Percentiles rank a stretch among this genome's conserved stretches.
phyloP scores from a whole-genome alignment of 2,797 vertebrate genomes.

The Liasis olivaceus region DNA sequence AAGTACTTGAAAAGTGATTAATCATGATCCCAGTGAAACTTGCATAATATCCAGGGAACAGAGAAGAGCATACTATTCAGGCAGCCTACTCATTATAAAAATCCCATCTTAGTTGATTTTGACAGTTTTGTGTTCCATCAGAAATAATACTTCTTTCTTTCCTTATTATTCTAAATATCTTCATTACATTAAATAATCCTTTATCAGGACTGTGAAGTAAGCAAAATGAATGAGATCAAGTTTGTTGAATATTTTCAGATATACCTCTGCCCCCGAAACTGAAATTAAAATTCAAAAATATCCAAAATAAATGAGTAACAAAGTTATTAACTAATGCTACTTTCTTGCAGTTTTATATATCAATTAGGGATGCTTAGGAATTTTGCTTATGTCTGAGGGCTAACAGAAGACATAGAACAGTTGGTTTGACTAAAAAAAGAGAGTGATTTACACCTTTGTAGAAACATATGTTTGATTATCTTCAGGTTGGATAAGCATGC shows the following conservation, averaged over 20 bases:
- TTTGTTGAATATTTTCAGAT: neutral
- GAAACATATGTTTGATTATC: neutral
- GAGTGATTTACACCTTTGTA: conserved; percentile 3
- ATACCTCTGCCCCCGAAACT: neutral
- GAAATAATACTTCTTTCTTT: neutral
- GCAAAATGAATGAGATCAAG: neutral
- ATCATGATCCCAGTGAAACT: neutral
- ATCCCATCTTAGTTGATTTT: conserved; percentile 39
- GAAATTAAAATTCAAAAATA: neutral
- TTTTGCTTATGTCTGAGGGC: conserved; percentile 31
- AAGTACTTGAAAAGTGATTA: neutral
- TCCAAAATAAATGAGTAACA: conserved; percentile 22
- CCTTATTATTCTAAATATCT: conserved; percentile 29
- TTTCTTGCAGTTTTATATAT: conserved; percentile 11
- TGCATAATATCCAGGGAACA: neutral
- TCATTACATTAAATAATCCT: neutral
- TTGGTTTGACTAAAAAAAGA: conserved; percentile 28
- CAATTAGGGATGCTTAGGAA: conserved; percentile 32
- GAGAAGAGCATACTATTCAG: neutral
- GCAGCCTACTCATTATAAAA: neutral
- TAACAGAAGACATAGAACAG: conserved; percentile 31
- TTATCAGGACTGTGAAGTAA: conserved; percentile 17
- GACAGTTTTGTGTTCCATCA: conserved; percentile 1
- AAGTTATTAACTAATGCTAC: conserved; percentile 26
- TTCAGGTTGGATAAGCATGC: conserved; percentile 50